These are phyloP conservation scores for Trimorus sp. DNA, from an alignment of 2,888 invertebrate species.

Conservation along the genomic window DNA sequence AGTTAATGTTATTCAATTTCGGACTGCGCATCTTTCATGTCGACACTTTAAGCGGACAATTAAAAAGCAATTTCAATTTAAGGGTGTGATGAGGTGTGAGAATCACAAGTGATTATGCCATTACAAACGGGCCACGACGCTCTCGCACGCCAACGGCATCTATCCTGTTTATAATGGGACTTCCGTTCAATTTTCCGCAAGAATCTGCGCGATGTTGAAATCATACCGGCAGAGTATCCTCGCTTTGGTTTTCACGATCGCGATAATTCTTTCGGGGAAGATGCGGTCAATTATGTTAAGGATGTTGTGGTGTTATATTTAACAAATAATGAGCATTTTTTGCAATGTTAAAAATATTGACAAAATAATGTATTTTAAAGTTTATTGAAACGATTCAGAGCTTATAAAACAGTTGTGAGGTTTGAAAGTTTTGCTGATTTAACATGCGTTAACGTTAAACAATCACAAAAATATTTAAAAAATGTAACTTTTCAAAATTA, in stretches of 20 bases:
- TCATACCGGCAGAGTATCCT: slow-evolving; percentile 9
- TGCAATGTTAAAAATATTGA: too few relatives aligned
- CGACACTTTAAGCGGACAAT: slow-evolving; percentile 48
- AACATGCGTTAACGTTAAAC: too few relatives aligned
- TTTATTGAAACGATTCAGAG: too few relatives aligned
- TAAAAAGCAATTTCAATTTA: slow-evolving; percentile 63
- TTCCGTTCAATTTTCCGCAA: slow-evolving; percentile 62
- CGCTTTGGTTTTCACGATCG: slow-evolving; percentile 4
- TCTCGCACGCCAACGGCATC: slow-evolving; percentile 52
- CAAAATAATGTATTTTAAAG: too few relatives aligned
- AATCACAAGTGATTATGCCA: slow-evolving; percentile 47
- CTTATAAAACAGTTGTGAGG: too few relatives aligned
- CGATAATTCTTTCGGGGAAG: too few relatives aligned
- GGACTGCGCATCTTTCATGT: slow-evolving; percentile 10
- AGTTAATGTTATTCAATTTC: slow-evolving; percentile 50
- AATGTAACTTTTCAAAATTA: too few relatives aligned
- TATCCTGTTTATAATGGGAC: slow-evolving; percentile 64
- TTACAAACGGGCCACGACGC: slow-evolving; percentile 27
- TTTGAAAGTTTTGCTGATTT: too few relatives aligned
- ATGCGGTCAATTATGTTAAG: too few relatives aligned
- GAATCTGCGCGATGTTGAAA: slow-evolving; percentile 43
- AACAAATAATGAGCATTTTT: too few relatives aligned
- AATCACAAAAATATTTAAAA: too few relatives aligned
- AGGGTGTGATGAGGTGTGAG: slow-evolving; percentile 51
- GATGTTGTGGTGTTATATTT: too few relatives aligned